Conservation (phyloP, 2,797 vertebrate genomes). For the Pseudochromis fuscus region DNA sequence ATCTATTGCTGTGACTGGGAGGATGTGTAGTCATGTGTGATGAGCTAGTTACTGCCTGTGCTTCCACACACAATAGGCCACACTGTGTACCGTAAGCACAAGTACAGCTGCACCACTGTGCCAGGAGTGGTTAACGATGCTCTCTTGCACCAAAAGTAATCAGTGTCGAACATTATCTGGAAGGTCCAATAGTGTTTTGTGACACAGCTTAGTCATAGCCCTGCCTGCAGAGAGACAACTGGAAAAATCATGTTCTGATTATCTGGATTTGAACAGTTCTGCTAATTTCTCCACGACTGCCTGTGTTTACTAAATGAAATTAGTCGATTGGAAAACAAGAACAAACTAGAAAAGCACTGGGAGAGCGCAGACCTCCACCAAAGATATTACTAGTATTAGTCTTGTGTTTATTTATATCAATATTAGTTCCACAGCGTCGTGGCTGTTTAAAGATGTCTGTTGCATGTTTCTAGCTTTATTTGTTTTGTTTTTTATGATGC, state of each 20-base stretch:
- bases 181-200: too few species aligned
- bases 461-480: too few species aligned
- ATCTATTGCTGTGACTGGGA: constrained; percentile 19
- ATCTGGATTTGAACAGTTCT: constrained; percentile 1
- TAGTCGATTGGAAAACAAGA: neutral
- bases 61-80: neutral
- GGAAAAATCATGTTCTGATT: neutral
- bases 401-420: too few species aligned
- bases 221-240: neutral
- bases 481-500: too few species aligned
- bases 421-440: too few species aligned
- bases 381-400: too few species aligned
- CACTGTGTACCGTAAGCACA: neutral
- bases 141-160: constrained; percentile 4
- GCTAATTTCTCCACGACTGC: constrained; percentile 1
- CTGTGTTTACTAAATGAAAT: constrained; percentile 10
- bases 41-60: constrained; percentile 16
- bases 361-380: too few species aligned
- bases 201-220: too few species aligned
- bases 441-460: too few species aligned
- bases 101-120: neutral
- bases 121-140: neutral
- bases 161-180: neutral
- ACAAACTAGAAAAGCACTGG: too few species aligned
- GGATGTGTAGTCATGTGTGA: constrained; percentile 24